Evolutionary conservation across 2,888 invertebrate species (phyloP).

Genomic region (Drosophila fungiperda): DNA sequence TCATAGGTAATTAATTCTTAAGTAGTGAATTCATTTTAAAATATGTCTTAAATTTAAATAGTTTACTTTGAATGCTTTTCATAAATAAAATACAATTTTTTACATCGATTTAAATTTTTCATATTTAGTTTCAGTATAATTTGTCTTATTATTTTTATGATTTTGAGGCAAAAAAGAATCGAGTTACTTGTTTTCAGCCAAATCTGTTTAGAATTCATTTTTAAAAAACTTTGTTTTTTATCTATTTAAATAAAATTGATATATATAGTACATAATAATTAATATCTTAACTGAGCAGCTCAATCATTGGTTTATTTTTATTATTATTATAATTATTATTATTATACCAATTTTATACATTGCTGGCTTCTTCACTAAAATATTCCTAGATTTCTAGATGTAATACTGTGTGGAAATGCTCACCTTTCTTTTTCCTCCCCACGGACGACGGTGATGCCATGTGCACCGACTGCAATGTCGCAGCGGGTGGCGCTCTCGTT

Average conservation of each 20-base stretch:
- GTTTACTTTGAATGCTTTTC: background rate
- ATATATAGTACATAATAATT: background rate
- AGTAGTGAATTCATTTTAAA: background rate
- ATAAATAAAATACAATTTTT: background rate
- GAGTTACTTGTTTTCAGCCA: background rate
- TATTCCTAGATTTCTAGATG: background rate
- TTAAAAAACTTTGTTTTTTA: too few relatives aligned
- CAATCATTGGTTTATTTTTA: too few relatives aligned
- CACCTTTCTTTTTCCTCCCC: constrained; percentile 87
- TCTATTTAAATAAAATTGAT: background rate
- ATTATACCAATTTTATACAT: too few relatives aligned
- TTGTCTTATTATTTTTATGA: too few relatives aligned
- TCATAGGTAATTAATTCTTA: too few relatives aligned
- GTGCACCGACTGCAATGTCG: constrained; percentile 92
- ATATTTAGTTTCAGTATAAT: background rate
- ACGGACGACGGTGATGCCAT: constrained; percentile 91
- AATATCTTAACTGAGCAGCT: background rate
- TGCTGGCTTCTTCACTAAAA: too few relatives aligned
- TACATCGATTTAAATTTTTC: background rate
- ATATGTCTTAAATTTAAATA: background rate
- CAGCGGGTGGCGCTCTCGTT: constrained; percentile 83
- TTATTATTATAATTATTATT: too few relatives aligned
- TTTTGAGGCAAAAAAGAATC: too few relatives aligned
- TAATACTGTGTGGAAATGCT: constrained; percentile 25
- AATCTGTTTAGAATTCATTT: background rate